These are phyloP conservation scores for Turritopsis dohrnii DNA, from an alignment of 30 jellyfish, hydroid and myxozoan genomes.

Conservation along the genomic window DNA sequence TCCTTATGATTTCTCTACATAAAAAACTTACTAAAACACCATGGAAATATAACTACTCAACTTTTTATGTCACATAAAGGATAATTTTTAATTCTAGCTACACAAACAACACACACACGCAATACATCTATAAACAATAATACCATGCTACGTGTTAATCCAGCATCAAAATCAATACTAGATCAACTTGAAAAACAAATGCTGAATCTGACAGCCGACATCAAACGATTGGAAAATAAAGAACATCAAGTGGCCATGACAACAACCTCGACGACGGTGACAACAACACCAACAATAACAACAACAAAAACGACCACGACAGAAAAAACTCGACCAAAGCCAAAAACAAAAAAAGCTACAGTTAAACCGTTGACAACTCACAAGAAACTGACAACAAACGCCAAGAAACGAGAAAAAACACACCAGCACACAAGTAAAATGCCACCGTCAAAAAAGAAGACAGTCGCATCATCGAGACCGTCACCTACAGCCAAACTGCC, in stretches of 20 bases:
- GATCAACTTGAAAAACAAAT: not conserved
- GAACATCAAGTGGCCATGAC: not conserved
- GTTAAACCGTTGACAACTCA: slow-evolving; percentile 8
- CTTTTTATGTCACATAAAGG: too few species aligned
- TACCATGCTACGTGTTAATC: not conserved
- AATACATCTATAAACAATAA: not conserved
- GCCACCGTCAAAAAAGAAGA: slow-evolving; percentile 21
- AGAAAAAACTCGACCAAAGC: not conserved
- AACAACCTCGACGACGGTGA: not conserved
- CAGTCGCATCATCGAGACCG: slow-evolving; percentile 18
- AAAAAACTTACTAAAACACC: too few species aligned
- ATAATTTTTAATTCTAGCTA: not conserved
- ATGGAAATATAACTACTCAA: too few species aligned
- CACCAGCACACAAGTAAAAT: slow-evolving; percentile 11
- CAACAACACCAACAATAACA: not conserved
- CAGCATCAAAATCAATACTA: slow-evolving; percentile 8
- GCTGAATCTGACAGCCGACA: not conserved
- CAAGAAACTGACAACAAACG: slow-evolving; percentile 5
- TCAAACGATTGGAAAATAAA: not conserved
- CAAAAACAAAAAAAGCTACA: slow-evolving; percentile 21
- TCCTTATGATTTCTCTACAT: too few species aligned
- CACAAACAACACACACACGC: not conserved
- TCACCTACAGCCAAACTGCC: slow-evolving; percentile 3
- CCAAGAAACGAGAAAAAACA: not conserved
- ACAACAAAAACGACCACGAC: slow-evolving; percentile 1